Base-by-base conservation (phyloP, 2,113 vertebrate species). In the Diphyllodes magnificus region DNA sequence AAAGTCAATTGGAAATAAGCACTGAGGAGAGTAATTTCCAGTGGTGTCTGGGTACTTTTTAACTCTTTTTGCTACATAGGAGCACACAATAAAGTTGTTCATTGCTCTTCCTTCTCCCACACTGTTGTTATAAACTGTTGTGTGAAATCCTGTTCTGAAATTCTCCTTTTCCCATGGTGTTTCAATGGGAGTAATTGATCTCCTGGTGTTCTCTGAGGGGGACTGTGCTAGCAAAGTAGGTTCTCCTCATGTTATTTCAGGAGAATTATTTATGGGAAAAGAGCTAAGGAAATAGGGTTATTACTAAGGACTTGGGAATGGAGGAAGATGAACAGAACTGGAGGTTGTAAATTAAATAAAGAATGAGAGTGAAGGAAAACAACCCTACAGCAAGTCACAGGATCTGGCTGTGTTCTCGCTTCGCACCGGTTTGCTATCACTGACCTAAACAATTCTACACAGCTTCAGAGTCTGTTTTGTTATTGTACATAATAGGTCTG, bases 301-400 rank as follows among this genome's bases (percentile, higher is more conserved):
- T 94, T 84, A 75, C 63, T 80, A 69, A 91, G 54, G 50, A 94
- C 77, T 84, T 82, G 47, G 65, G 86, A 94, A 93, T 50, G 77
- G 40, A 87, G 77, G 25, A 91, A 88, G 95, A 94, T n/a, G 82
- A 87, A 85, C 72, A 79, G 42, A 92, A 82, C 53, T 72, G 35
- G 33, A 61, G 64, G 61, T 15, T 92, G 77, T 86, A 94, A 96
- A 93, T 96, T 93, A 96, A 88, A 76, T 49, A 66, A 92, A 83
- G 64, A 95, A 75, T 30, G 53, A 24, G 23, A 84, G 19, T 15
- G 47, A 92, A 84, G 21, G 37, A 20, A 63, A 81, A 59, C 87
- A 72, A 16, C 4, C 37, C 39, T 37, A 33, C 10, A 78, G 39
- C 18, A 81, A 86, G 44, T 51, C 82, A 77, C 1, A 0, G 75